These are phyloP conservation scores for Vanessa tameamea DNA, from an alignment of 1,140 invertebrate species.

Conservation along the genomic window DNA sequence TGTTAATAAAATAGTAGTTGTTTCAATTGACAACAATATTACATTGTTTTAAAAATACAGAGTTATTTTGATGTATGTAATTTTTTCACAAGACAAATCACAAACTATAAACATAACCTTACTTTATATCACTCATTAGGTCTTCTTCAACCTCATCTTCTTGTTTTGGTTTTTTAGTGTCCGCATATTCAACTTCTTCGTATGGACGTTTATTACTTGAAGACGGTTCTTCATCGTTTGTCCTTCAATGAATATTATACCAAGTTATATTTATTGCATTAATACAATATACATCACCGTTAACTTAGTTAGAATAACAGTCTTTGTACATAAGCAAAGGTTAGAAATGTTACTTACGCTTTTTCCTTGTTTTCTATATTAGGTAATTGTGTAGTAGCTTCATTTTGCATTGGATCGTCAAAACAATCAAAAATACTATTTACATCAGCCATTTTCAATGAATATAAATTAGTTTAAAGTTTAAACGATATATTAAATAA, in stretches of 20 bases:
- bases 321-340: conserved; percentile 16
- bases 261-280: background rate
- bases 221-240: conserved; percentile 6
- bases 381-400: conserved; percentile 47
- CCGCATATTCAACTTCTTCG: conserved; percentile 61
- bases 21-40: too few species aligned
- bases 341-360: conserved; percentile 47
- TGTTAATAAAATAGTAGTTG: too few species aligned
- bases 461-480: background rate
- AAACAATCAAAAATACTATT: conserved; percentile 73
- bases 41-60: too few species aligned
- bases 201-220: conserved; percentile 55
- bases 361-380: conserved; percentile 49
- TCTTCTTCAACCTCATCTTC: conserved; percentile 59
- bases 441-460: conserved; percentile 42
- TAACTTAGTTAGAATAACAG: background rate
- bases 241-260: conserved; percentile 28
- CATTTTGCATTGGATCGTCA: conserved; percentile 51
- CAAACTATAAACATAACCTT: conserved; percentile 24
- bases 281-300: background rate
- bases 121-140: conserved; percentile 65
- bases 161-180: conserved; percentile 61
- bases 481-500: background rate
- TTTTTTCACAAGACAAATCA: too few species aligned
- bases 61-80: too few species aligned